Base-by-base conservation (phyloP, 2,113 vertebrate species). In the Macquaria ambigua region DNA sequence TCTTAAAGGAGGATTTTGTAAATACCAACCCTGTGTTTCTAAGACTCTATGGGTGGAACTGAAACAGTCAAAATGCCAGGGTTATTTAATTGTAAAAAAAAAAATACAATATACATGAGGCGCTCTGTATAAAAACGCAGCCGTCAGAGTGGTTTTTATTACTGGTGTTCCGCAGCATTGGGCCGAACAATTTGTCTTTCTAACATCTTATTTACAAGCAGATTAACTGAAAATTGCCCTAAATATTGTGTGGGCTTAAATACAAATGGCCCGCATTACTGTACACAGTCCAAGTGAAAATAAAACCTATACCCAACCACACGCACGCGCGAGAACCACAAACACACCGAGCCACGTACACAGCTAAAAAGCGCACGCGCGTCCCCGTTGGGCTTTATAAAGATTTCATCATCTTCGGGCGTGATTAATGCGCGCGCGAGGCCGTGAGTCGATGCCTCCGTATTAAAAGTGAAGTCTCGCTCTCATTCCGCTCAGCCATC, bases 401-500 rank as follows among this genome's bases (percentile, higher is more conserved):
- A 98, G 97, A 98, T 96, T 97, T 97, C 97, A 97, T 95, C 97
- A 95, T 96, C 95, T 95, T 93, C 92, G 94, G 93, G 52, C 3
- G 96, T 99, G 97, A 99, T 99, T 97, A 98, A 98, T 98, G 96
- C 94, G 96, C 96, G 96, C 96, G 96, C 95, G 96, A 95, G 92
- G 95, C 96, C 95, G 96, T 95, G 97, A 97, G 97, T 97, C 97
- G 97, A 96, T 96, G 96, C 96, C 96, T 95, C 95, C 96, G 94
- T 97, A 97, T 97, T 97, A 97, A 97, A 97, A 96, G 96, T 96
- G 95, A 95, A 97, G 97, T 97, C 96, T 97, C 95, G 97, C 97
- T 96, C 97, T 98, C 97, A 97, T 98, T 98, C 96, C 94, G 96
- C 96, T 96, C 97, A 97, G 96, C 96, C 97, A 98, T 95, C 97